Evolutionary conservation across 2,888 invertebrate species (phyloP).

Genomic region (Dryocosmus kuriphilus): DNA sequence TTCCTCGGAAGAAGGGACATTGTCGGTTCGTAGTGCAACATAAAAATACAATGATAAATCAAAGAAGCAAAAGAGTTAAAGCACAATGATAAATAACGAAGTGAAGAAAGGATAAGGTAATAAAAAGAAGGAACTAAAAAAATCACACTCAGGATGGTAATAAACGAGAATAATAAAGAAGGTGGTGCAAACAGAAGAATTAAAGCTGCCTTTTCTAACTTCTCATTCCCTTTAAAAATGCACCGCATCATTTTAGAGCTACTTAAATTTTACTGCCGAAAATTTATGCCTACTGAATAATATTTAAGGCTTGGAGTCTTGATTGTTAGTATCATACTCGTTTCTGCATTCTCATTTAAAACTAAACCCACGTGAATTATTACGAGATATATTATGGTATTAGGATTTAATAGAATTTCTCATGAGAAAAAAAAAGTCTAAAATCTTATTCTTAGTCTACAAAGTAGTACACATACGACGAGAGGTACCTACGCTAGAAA

Average conservation of each 20-base stretch:
- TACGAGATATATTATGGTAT: neutral
- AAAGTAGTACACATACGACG: slow-evolving; percentile 13
- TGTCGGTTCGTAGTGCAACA: neutral
- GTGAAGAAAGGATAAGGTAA: slow-evolving; percentile 22
- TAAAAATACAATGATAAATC: slow-evolving; percentile 2
- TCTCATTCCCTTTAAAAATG: slow-evolving; percentile 29
- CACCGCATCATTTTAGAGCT: slow-evolving; percentile 27
- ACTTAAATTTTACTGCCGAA: slow-evolving; percentile 28
- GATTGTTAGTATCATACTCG: slow-evolving; percentile 11
- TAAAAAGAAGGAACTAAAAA: slow-evolving; percentile 23
- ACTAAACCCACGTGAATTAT: slow-evolving; percentile 11
- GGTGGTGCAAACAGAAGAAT: slow-evolving; percentile 29
- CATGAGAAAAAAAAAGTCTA: neutral
- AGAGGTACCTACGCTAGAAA: slow-evolving; percentile 20
- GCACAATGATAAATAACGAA: neutral
- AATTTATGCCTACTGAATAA: slow-evolving; percentile 33
- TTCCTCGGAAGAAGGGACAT: neutral
- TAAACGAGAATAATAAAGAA: slow-evolving; percentile 27
- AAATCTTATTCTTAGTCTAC: neutral
- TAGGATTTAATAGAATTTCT: neutral
- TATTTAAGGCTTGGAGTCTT: neutral
- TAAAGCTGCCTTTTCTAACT: slow-evolving; percentile 34
- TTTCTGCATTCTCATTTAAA: slow-evolving; percentile 1
- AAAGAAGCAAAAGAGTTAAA: neutral
- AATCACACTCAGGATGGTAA: slow-evolving; percentile 6